phyloP scores from a whole-genome alignment of 2,888 invertebrate genomes.

The Mystacides longicornis region DNA sequence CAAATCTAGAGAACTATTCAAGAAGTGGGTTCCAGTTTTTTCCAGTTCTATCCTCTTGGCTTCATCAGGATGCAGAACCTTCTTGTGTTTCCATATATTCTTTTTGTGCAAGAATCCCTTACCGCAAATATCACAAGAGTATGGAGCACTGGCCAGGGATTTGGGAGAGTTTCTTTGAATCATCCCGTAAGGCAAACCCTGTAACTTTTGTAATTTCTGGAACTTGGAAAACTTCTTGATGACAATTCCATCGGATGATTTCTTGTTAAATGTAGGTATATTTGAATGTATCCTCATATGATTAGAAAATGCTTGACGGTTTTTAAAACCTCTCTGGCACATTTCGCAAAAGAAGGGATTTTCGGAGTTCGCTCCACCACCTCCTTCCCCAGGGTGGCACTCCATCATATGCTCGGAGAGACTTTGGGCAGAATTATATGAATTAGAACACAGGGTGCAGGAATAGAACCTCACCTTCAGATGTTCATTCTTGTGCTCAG shows the following conservation, averaged over 20 bases:
- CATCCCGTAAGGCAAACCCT: conserved; percentile 31
- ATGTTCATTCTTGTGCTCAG: conserved; percentile 59
- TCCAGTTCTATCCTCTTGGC: conserved; percentile 36
- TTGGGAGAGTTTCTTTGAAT: conserved; percentile 37
- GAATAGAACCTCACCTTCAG: conserved; percentile 59
- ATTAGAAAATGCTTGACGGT: conserved; percentile 48
- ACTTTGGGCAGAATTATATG: conserved; percentile 56
- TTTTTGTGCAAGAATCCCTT: conserved; percentile 52
- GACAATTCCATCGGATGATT: conserved; percentile 38
- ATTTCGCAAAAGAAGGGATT: conserved; percentile 48
- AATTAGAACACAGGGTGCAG: conserved; percentile 50
- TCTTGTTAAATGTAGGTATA: conserved; percentile 46
- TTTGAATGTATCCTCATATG: conserved; percentile 50
- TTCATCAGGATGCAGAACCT: conserved; percentile 46
- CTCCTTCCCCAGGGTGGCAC: conserved; percentile 39
- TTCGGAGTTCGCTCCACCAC: conserved; percentile 31
- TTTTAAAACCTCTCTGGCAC: conserved; percentile 54
- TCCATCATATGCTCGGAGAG: conserved; percentile 50
- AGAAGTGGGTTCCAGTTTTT: conserved; percentile 8
- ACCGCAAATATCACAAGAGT: conserved; percentile 58
- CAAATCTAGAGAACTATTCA: conserved; percentile 42
- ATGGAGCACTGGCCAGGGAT: conserved; percentile 45
- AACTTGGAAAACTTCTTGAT: conserved; percentile 34
- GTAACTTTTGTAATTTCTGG: too few relatives aligned
- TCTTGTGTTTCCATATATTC: conserved; percentile 50